Conservation (phyloP, 2,797 vertebrate genomes). For the Sternotherus odoratus region DNA sequence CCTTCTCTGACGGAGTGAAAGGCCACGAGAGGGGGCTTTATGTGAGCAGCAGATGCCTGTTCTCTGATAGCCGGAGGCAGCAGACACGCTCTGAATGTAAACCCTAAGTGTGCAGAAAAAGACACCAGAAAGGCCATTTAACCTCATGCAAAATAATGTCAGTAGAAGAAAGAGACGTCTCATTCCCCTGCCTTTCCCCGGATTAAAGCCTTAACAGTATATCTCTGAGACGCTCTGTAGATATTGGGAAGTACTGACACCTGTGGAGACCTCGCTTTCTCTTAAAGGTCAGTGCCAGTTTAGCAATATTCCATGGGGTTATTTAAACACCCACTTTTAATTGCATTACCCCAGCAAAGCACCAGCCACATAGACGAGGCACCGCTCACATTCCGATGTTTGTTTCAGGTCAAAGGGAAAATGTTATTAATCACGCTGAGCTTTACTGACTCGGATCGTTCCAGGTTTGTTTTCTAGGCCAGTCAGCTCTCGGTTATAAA, state of each 20-base stretch:
- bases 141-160: constrained; percentile 11
- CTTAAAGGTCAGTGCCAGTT: constrained; percentile 35
- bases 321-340: constrained; percentile 56
- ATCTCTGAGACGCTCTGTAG: background rate
- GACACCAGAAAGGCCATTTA: background rate
- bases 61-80: constrained; percentile 24
- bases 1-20: constrained; percentile 38
- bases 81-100: constrained; percentile 27
- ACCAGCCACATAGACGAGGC: constrained; percentile 1
- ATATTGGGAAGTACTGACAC: background rate
- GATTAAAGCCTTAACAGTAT: background rate
- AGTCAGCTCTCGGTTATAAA: background rate
- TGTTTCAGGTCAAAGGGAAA: constrained; percentile 6
- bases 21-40: background rate
- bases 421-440: background rate
- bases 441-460: background rate
- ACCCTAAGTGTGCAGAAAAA: background rate
- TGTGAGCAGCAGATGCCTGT: constrained; percentile 38
- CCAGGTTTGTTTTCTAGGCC: background rate
- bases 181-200: background rate
- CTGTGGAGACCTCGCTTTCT: constrained; percentile 13
- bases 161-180: background rate
- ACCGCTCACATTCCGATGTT: background rate
- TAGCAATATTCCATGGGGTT: background rate
- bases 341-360: constrained; percentile 47